phyloP scores from a whole-genome alignment of 1,140 invertebrate genomes.

The Metaphire vulgaris region DNA sequence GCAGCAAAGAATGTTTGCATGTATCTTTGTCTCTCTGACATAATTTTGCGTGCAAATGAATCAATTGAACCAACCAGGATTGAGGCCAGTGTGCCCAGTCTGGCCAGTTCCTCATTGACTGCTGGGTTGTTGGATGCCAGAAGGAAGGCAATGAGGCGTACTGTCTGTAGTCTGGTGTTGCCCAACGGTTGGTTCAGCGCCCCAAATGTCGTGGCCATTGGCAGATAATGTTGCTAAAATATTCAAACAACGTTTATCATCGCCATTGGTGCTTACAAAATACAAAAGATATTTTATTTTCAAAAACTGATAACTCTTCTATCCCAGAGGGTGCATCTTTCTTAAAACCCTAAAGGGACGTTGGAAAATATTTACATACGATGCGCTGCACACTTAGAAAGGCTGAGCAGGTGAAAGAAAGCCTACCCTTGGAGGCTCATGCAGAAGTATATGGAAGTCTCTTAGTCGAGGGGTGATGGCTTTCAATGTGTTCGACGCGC shows the following conservation, averaged over 20 bases:
- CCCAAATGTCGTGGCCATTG: constrained; percentile 62
- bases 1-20: too few relatives aligned
- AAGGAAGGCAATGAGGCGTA: constrained; percentile 65
- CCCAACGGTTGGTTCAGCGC: constrained; percentile 67
- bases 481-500: constrained; percentile 58
- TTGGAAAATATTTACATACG: too few relatives aligned
- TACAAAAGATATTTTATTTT: too few relatives aligned
- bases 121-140: constrained; percentile 59
- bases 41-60: too few relatives aligned
- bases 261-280: too few relatives aligned
- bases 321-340: too few relatives aligned
- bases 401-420: too few relatives aligned
- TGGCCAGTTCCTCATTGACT: constrained; percentile 45
- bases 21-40: too few relatives aligned
- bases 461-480: constrained; percentile 64
- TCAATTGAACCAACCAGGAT: constrained; percentile 57
- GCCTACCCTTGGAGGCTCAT: constrained; percentile 67
- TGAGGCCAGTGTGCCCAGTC: constrained; percentile 58
- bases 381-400: too few relatives aligned
- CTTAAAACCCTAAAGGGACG: too few relatives aligned
- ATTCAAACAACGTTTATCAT: too few relatives aligned
- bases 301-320: too few relatives aligned
- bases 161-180: constrained; percentile 66
- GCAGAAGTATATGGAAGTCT: constrained; percentile 64
- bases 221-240: constrained; percentile 49